Percentiles rank a stretch among this genome's conserved stretches.
These are phyloP conservation scores for Nesogale talazaci DNA, from an alignment of 2,113 vertebrate genomes.

Conservation along the genomic window DNA sequence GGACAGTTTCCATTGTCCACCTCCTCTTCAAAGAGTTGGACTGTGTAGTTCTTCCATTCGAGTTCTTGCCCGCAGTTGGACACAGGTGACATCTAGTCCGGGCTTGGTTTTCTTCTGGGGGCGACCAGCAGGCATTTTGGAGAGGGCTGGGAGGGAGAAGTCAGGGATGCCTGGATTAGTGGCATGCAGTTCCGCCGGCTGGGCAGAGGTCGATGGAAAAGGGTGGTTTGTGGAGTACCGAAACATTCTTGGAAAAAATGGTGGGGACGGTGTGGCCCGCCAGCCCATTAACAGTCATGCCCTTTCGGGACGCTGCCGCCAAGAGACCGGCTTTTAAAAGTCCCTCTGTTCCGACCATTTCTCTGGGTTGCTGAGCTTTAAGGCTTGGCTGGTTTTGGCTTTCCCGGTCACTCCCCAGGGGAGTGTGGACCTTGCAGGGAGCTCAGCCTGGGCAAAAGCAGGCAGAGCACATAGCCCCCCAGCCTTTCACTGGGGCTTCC, in stretches of 20 bases:
- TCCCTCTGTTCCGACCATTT: not conserved
- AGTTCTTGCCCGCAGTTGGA: not conserved
- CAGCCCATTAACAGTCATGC: not conserved
- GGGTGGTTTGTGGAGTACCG: not conserved
- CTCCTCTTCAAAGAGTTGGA: not conserved
- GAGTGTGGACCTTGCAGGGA: not conserved
- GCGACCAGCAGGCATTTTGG: not conserved
- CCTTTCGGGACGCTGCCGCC: not conserved
- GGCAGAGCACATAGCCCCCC: not conserved
- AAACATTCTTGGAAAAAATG: not conserved
- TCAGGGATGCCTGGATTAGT: not conserved
- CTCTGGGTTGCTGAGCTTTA: not conserved
- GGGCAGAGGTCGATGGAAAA: not conserved
- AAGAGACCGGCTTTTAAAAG: not conserved
- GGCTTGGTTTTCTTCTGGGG: not conserved
- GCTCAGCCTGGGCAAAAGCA: not conserved
- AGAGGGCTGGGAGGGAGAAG: not conserved
- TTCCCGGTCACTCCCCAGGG: not conserved
- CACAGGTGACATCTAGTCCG: not conserved
- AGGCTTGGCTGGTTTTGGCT: not conserved
- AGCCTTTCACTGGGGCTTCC: not conserved
- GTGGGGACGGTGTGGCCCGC: not conserved
- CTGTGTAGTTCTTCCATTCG: not conserved
- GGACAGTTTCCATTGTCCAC: not conserved
- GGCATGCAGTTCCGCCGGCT: accelerated